Percentiles rank a stretch among this genome's conserved stretches.
phyloP scores from a whole-genome alignment of 2,797 vertebrate genomes.

The Dendrocincla fuliginosa region DNA sequence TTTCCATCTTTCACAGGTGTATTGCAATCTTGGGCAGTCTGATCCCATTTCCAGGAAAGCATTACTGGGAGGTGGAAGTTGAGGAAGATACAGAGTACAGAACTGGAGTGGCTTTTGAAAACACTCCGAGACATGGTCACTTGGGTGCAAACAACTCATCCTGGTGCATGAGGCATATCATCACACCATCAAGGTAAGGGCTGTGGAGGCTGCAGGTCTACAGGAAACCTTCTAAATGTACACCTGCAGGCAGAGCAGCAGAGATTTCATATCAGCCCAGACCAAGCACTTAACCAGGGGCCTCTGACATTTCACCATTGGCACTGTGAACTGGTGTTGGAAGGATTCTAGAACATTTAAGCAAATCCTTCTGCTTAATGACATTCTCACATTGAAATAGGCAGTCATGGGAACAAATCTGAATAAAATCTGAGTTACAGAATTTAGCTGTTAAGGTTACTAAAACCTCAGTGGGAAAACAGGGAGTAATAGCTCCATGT shows the following conservation, averaged over 20 bases:
- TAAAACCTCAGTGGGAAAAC: background rate
- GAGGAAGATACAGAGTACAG: conserved; percentile 84
- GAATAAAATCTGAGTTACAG: background rate
- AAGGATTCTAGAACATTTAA: background rate
- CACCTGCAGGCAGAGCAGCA: background rate
- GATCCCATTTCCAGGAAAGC: conserved; percentile 84
- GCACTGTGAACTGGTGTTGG: background rate
- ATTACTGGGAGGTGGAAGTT: conserved; percentile 93
- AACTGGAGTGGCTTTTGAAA: conserved; percentile 86
- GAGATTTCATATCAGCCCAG: background rate
- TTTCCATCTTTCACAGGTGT: conserved; percentile 77
- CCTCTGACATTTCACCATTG: fast-evolving
- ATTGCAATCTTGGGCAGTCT: conserved; percentile 88
- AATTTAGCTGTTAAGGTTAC: background rate
- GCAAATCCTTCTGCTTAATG: background rate
- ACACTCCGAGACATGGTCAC: conserved; percentile 84
- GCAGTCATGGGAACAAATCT: background rate
- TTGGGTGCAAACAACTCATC: conserved; percentile 86
- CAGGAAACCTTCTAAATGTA: background rate
- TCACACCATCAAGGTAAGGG: conserved; percentile 85
- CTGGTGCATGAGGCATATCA: conserved; percentile 92
- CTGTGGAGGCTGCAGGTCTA: background rate
- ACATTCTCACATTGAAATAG: background rate
- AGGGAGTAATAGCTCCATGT: background rate
- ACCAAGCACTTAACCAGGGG: background rate